Evolutionary conservation across 2,113 vertebrate genomes (phyloP).

Genomic region (Oryzias curvinotus): DNA sequence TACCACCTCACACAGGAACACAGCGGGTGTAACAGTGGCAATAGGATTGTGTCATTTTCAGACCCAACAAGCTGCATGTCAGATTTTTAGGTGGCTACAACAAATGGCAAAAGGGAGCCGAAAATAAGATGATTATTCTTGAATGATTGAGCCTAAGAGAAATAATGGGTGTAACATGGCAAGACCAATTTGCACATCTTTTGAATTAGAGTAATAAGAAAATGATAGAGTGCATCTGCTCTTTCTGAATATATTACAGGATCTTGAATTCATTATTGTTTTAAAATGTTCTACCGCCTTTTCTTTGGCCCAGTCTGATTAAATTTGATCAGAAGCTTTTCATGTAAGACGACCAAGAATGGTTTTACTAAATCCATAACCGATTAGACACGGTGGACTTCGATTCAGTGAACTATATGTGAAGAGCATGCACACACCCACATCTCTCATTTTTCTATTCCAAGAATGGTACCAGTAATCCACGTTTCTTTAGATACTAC

Average conservation of each 20-base stretch:
- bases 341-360: not conserved
- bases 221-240: constrained; percentile 35
- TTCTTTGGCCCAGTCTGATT: constrained; percentile 23
- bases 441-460: not conserved
- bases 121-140: no score
- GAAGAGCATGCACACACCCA: not conserved
- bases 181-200: constrained; percentile 47
- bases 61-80: no score
- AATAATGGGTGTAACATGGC: constrained; percentile 37
- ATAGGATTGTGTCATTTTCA: no score
- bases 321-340: constrained; percentile 22
- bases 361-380: constrained; percentile 20
- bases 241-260: constrained; percentile 57
- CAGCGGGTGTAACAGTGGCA: no score
- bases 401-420: constrained; percentile 1
- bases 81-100: no score
- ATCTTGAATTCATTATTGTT: constrained; percentile 20
- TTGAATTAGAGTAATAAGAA: constrained; percentile 45
- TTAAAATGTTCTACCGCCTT: constrained; percentile 25
- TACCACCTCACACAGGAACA: no score
- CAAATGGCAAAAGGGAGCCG: no score
- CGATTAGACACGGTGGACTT: constrained; percentile 10
- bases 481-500: constrained; percentile 26
- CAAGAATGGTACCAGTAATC: constrained; percentile 35
- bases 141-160: constrained; percentile 18